Evolutionary conservation across 2,113 vertebrate species (phyloP), one percentile per base, ranked within the genome.

Genomic region (Triplophysa dalaica): DNA sequence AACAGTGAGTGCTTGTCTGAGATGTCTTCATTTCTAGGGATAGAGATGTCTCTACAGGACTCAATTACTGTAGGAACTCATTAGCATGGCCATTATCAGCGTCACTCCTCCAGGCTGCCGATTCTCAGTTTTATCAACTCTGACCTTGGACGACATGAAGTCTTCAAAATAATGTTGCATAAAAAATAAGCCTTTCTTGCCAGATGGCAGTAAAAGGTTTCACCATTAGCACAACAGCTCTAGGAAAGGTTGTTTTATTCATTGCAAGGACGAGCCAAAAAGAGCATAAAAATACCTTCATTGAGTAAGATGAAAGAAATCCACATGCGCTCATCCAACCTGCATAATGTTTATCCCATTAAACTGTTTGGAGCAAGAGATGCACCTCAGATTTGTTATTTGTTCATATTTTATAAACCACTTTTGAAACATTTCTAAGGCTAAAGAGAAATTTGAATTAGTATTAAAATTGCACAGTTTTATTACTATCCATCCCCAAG

Each of bases 61-160:
- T 81, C 79, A 70, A 77, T 84, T 81, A 38, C 33, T 38, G 33
- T 38, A 84, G 19, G 38, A 54, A 38, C 58, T 81, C 80, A 81
- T 84, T 81, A 81, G 64, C 79, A 75, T 75, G 41, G 41, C 45
- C 70, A 79, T 75, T 83, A 70, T 38, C 58, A 72, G 22, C 48
- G 22, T 72, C 26, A 16, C 45, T 54, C 69, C 70, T 45, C 21
- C 68, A 43, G 77, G 26, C 50, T 19, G 2, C 26, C 41, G 73
- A 73, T 56, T 24, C 9, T 66, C 38, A 8, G 41, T 74, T 64
- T 58, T 41, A 74, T 62, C 52, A 67, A 48, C 73, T 80, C 69
- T 50, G 64, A 75, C 72, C 43, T 50, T 68, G 21, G 38, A 76
- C 7, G 70, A 81, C 22, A 16, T 80, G 58, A 50, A 19, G 52